Evolutionary conservation across 2,113 vertebrate species (phyloP).

Genomic region (Neotoma lepida): DNA sequence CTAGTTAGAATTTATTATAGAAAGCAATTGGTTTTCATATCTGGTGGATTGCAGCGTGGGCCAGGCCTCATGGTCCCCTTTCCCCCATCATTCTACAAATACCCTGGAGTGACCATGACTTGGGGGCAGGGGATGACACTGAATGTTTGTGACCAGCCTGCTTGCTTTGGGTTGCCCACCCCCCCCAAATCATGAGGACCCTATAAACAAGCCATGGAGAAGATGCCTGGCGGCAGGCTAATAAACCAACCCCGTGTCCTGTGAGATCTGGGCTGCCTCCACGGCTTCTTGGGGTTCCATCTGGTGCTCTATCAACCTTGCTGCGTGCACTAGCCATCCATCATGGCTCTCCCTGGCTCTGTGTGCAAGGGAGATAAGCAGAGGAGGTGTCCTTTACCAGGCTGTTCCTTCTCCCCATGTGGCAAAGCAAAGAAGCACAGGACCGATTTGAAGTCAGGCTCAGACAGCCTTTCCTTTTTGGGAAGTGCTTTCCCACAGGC

Average conservation of each 20-base stretch:
- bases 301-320: constrained; percentile 23
- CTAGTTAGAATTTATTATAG: constrained; percentile 63
- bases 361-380: constrained; percentile 80
- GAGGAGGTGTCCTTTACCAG: constrained; percentile 63
- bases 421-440: constrained; percentile 43
- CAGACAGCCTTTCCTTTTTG: constrained; percentile 59
- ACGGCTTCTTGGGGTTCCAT: constrained; percentile 43
- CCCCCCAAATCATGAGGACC: not conserved
- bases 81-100: not conserved
- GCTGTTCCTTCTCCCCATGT: not conserved
- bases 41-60: not conserved
- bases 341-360: constrained; percentile 58
- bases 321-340: not conserved
- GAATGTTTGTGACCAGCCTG: not conserved
- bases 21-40: constrained; percentile 61
- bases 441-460: constrained; percentile 57
- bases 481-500: not conserved
- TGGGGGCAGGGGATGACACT: not conserved
- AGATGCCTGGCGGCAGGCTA: constrained; percentile 5
- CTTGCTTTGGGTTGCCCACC: not conserved
- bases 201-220: constrained; percentile 24
- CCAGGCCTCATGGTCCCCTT: not conserved
- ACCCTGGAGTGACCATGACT: not conserved
- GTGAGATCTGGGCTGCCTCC: not conserved
- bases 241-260: constrained; percentile 30